Evolutionary conservation across 2,888 invertebrate species (phyloP), one percentile per base, ranked within the genome.

Genomic region (Sinopyrophorus schimmeli): DNA sequence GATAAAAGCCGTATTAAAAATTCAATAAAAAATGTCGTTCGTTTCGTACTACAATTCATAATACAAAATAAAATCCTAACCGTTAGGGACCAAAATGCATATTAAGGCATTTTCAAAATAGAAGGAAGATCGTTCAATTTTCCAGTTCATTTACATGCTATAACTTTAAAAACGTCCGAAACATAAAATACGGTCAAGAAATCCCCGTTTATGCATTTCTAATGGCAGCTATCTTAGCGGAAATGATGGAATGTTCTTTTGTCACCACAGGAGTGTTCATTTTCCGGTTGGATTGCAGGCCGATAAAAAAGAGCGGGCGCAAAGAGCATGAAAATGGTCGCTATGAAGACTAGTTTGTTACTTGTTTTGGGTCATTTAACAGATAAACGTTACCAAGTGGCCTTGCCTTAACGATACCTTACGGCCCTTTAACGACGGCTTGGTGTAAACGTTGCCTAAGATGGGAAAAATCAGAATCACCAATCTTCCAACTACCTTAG

Each of bases 231-330:
- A 65, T 68, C 65, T 66, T 62, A 62, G 67, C 70, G 74, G 74
- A 74, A 75, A 75, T 75, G 74, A 75, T 73, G 71, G 72, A 75
- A 68, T 68, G 74, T 67, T 71, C 71, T 73, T 71, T 73, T 72
- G 73, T 73, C 73, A 71, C 74, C 74, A 67, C 74, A 72, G 71
- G 74, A 74, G 68, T 64, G 73, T 74, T 75, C 74, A 75, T 75
- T 75, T 75, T 74, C 74, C 74, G 73, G 73, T 73, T 67, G 74
- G 73, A 72, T 73, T 74, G 69, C 59, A 60, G 56, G 62, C 67
- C 72, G 73, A 73, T 73, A 74, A 73, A 72, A 74, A 72, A 71
- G 64, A 63, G 64, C 64, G 66, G 65, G 68, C 61, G 69, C 71
- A 70, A 67, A 66, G 65, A 71, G 66, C 72, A 68, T 72, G 72